Base-by-base conservation (phyloP, 2,113 vertebrate species). In the Scortum barcoo region DNA sequence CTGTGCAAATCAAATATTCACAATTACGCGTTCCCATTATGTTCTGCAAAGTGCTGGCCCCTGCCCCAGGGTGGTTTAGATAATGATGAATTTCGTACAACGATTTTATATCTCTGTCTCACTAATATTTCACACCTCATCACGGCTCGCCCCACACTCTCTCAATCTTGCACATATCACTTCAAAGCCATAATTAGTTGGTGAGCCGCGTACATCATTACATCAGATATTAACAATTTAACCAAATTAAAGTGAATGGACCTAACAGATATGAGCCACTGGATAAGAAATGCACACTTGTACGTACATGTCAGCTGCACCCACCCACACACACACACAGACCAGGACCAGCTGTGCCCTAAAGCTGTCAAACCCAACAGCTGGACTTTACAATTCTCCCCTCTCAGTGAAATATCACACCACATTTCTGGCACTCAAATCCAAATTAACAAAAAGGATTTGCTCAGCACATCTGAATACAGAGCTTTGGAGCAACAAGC, bases 351-450 rank as follows among this genome's bases (percentile, higher is more conserved):
- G 93, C 91, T 93, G 90, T 92, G 83, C 84, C 82, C 76, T 72
- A 58, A 86, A 90, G 81, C 84, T 90, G 91, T 88, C 85, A 81
- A 81, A 86, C 30, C 42, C 86, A 93, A 91, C 95, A 94, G 94
- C 95, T 96, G 96, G 94, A 94, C 84, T 90, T 80, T 93, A 93
- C 95, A 93, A 83, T 93, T 96, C 92, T 90, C 90, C 80, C 60
- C 84, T 88, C 9, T 73, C 80, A 22, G 91, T 93, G 88, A 95
- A 95, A 96, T 91, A 92, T 95, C 93, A 96, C 94, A 95, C 89
- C 87, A 73, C 80, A 93, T 93, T 91, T 91, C 89, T 90, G 84
- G 72, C 81, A 91, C 85, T 61, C 20, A 94, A 93, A 88, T 78
- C 42, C 81, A 93, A 95, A 94, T 92, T 90, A 94, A 94, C 93